Evolutionary conservation across 2,797 vertebrate genomes (phyloP).

Genomic region (Pseudopleuronectes americanus): DNA sequence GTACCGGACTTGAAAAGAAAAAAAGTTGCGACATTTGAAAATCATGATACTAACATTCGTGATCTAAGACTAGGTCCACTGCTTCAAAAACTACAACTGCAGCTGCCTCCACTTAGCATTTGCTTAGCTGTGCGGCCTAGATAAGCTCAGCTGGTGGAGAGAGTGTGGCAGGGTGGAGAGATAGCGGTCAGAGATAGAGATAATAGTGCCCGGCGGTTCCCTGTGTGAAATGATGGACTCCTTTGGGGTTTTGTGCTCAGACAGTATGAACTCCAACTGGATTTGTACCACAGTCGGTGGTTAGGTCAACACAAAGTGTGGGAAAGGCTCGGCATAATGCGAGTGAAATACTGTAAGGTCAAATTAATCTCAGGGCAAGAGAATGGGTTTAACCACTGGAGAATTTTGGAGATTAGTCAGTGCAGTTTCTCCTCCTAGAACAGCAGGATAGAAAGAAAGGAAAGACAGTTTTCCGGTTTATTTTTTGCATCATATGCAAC

Average conservation of each 20-base stretch:
- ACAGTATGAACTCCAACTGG: conserved; percentile 47
- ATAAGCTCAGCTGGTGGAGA: conserved; percentile 60
- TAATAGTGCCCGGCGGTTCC: conserved; percentile 56
- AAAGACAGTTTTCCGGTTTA: too few species aligned
- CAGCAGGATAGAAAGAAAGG: neutral
- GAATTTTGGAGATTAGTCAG: conserved; percentile 24
- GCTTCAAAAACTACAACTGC: conserved; percentile 32
- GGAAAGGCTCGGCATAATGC: conserved; percentile 54
- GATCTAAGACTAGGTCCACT: conserved; percentile 34
- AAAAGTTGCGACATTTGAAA: conserved; percentile 16
- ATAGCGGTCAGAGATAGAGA: conserved; percentile 64
- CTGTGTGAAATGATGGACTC: conserved; percentile 65
- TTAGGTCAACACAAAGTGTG: conserved; percentile 49
- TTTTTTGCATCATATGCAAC: too few species aligned
- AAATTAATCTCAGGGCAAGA: conserved; percentile 49
- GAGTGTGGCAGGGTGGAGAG: conserved; percentile 45
- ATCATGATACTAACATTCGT: conserved; percentile 34
- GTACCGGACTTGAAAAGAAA: conserved; percentile 15
- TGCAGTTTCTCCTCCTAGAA: neutral
- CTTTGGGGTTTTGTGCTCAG: conserved; percentile 54
- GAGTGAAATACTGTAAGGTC: conserved; percentile 46
- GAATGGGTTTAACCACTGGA: conserved; percentile 4
- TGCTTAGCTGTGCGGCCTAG: conserved; percentile 53
- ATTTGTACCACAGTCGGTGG: conserved; percentile 49
- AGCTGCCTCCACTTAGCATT: conserved; percentile 42